A percentile compares a stretch with the other conserved stretches of the same genome.
Evolutionary conservation across 35 echinoderm and acorn worm genomes (phyloP).

Genomic region (Strongylocentrotus purpuratus): DNA sequence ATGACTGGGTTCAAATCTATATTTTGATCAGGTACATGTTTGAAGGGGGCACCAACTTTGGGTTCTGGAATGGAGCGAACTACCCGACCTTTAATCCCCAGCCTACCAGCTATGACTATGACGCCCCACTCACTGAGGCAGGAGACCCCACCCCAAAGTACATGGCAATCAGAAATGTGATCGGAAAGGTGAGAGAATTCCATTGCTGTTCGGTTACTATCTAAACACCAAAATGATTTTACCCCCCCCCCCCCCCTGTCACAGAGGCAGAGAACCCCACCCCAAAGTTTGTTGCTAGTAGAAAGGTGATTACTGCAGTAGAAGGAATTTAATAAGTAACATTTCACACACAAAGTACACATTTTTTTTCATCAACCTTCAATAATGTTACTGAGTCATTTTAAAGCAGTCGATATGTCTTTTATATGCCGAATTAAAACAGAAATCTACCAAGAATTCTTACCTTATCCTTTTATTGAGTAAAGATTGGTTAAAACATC

Average conservation of each 20-base stretch:
- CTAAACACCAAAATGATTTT: too few relatives aligned
- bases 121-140: slow-evolving; percentile 89
- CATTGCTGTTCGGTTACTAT: too few relatives aligned
- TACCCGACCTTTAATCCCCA: slow-evolving; percentile 68
- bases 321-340: too few relatives aligned
- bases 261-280: slow-evolving; percentile 87
- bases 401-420: not conserved
- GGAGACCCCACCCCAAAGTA: slow-evolving; percentile 91
- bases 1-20: not conserved
- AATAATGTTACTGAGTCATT: too few relatives aligned
- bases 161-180: slow-evolving; percentile 62
- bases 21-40: slow-evolving; percentile 95
- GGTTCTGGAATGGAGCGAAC: slow-evolving; percentile 89
- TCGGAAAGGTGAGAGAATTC: slow-evolving; percentile 65
- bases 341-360: too few relatives aligned
- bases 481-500: too few relatives aligned
- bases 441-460: too few relatives aligned
- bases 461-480: too few relatives aligned
- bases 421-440: too few relatives aligned
- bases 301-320: slow-evolving; percentile 67
- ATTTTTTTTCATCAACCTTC: too few relatives aligned
- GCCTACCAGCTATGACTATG: slow-evolving; percentile 90
- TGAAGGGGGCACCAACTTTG: slow-evolving; percentile 99
- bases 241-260: slow-evolving; percentile 37
- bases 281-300: slow-evolving; percentile 69